Evolutionary conservation across 2,797 vertebrate genomes (phyloP).

Genomic region (Xiphophorus birchmanni): DNA sequence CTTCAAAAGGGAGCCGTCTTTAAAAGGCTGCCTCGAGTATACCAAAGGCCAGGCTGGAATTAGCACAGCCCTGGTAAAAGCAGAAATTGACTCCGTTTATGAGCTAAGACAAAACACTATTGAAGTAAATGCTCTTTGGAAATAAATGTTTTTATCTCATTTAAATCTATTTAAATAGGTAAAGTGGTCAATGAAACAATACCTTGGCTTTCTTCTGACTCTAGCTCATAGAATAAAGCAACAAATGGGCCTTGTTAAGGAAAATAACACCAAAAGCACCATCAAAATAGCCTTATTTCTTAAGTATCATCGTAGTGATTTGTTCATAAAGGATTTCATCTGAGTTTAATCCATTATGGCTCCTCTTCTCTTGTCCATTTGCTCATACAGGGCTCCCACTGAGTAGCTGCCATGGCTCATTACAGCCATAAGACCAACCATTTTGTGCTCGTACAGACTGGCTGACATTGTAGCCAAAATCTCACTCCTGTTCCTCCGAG

Average conservation of each 20-base stretch:
- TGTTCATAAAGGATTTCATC: constrained; percentile 65
- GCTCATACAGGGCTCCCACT: constrained; percentile 71
- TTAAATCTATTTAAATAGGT: background rate
- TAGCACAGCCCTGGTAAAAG: constrained; percentile 73
- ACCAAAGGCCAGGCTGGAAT: constrained; percentile 81
- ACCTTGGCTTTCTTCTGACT: background rate
- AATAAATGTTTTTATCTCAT: constrained; percentile 16
- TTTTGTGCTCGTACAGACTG: constrained; percentile 36
- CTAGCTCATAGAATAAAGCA: background rate
- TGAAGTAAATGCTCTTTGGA: constrained; percentile 35
- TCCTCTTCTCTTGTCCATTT: constrained; percentile 71
- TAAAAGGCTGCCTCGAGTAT: constrained; percentile 79
- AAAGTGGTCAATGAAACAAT: background rate
- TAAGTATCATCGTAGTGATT: constrained; percentile 44
- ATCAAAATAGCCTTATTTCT: constrained; percentile 49
- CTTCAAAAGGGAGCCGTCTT: constrained; percentile 83
- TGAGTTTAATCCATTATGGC: constrained; percentile 72
- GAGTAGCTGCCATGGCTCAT: constrained; percentile 70
- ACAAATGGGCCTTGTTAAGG: background rate
- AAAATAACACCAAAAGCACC: constrained; percentile 16
- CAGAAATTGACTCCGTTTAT: constrained; percentile 74
- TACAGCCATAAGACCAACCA: constrained; percentile 52
- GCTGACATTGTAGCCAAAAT: constrained; percentile 40
- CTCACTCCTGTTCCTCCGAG: constrained; percentile 26
- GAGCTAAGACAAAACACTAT: constrained; percentile 52